Base-by-base conservation (phyloP, 2,888 invertebrate genomes). In the Temnothorax unifasciatus region DNA sequence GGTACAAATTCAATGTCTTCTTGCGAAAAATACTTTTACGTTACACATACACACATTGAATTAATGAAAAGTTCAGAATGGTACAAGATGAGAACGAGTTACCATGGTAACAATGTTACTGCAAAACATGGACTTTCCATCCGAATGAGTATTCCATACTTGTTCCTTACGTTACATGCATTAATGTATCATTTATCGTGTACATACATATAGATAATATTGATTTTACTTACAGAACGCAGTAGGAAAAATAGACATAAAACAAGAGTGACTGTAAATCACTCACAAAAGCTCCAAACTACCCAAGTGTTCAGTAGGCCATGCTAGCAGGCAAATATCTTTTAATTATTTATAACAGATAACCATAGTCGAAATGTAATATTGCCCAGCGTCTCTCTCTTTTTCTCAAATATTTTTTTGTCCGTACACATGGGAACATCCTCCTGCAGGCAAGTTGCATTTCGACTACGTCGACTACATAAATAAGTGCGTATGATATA, bases 51-150 rank as follows among this genome's bases (percentile, higher is more conserved):
- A 18, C n/a, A 73, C 15, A 57, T 47, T 47, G 44, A 44, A 59
- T 61, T 15, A 59, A 34, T n/a, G 57, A 77, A 68, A 41, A 59
- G 52, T 81, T 81, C 59, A 38, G 29, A 77, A 41, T 86, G 77
- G 77, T 76, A 63, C 44, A 74, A 77, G 38, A 66, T 41, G 50
- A 73, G 76, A 88, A 41, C 84, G 81, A 86, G 86, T 86, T 90
- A 89, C 90, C 90, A 90, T 90, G 90, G 90, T 89, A 89, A 90
- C 90, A 85, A 90, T 90, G 90, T 90, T 90, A 90, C 90, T 90
- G 90, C 89, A 75, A 88, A 84, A 89, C 86, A 76, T 85, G 83
- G 69, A 87, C 73, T 86, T 86, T 85, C 84, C 64, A 83, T 81
- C 29, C 69, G 66, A 79, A 83, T 74, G 47, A 85, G 66, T 82